These are phyloP conservation scores for Glaucidium brasilianum DNA, from an alignment of 2,113 vertebrate genomes.

Conservation along the genomic window DNA sequence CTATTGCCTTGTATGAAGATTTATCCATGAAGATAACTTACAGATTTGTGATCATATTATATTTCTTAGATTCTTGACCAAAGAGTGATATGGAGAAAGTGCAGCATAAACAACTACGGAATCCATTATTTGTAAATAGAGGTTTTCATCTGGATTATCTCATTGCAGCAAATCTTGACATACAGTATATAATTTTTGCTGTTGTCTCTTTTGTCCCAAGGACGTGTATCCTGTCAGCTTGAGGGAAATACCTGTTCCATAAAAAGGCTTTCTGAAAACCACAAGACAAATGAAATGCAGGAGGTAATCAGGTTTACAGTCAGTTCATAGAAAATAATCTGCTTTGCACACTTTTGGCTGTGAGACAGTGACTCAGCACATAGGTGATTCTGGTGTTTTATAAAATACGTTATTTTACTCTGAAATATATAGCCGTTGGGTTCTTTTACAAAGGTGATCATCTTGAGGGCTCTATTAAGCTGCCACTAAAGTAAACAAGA, in stretches of 20 bases:
- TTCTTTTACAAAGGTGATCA: neutral
- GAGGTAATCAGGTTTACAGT: neutral
- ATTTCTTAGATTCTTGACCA: neutral
- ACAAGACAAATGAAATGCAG: neutral
- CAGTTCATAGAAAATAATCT: neutral
- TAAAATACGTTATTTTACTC: neutral
- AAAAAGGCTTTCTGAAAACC: constrained; percentile 23
- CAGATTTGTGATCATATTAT: neutral
- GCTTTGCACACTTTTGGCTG: neutral
- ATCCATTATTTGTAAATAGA: neutral
- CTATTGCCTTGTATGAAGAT: neutral
- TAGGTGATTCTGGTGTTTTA: neutral
- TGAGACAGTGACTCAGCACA: neutral
- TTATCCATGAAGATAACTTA: neutral
- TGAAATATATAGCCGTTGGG: neutral
- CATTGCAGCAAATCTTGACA: neutral
- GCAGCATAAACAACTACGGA: neutral
- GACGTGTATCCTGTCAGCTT: neutral
- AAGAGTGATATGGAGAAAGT: neutral
- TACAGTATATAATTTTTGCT: neutral
- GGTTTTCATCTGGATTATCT: neutral
- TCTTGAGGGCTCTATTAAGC: neutral
- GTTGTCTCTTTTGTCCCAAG: neutral
- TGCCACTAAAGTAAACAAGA: neutral
- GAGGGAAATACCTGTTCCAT: neutral